Evolutionary conservation across 2,797 vertebrate genomes (phyloP), one percentile per base, ranked within the genome.

Genomic region (Sebastolobus altivelis): DNA sequence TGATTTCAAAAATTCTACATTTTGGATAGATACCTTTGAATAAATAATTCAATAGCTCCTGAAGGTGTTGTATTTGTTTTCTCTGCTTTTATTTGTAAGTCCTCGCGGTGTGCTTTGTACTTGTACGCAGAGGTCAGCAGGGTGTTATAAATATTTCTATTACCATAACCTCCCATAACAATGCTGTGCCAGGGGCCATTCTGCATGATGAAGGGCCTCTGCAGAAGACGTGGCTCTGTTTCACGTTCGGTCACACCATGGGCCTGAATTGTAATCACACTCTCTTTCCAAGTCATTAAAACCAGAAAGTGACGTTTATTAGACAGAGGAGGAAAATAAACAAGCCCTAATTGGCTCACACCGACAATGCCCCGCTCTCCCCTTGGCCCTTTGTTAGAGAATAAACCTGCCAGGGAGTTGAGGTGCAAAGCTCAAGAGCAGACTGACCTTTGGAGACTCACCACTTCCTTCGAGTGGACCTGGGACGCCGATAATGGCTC

Each of bases 281-380:
- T 87, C 89, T 80, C 86, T 92, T 91, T 94, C 91, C 86, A 86
- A 93, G 91, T 89, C 90, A 94, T 94, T 95, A 94, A 94, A 93
- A 93, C 81, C 77, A 88, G 89, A 89, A 90, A 88, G 88, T 93
- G 94, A 93, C 65, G 76, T 94, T 95, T 94, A 94, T 93, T 93
- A 91, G 93, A 88, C 90, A 80, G 87, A 60, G 18, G 90, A 90
- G 91, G 87, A 88, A 94, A 95, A 94, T 94, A 95, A 95, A 95
- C 93, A 92, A 93, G 86, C 58, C 61, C 87, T 94, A 95, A 95
- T 95, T 94, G 93, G 92, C 91, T 92, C 61, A 18, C 76, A 63
- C 35, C 8, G 31, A 82, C 77, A 85, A 82, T 8, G 33, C 62
- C 68, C 38, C 18, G n/a, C 79, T 83, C 80, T 79, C 73, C 72